These are phyloP conservation scores for Tachypleus tridentatus DNA, from an alignment of 1,140 invertebrate genomes.

Conservation along the genomic window DNA sequence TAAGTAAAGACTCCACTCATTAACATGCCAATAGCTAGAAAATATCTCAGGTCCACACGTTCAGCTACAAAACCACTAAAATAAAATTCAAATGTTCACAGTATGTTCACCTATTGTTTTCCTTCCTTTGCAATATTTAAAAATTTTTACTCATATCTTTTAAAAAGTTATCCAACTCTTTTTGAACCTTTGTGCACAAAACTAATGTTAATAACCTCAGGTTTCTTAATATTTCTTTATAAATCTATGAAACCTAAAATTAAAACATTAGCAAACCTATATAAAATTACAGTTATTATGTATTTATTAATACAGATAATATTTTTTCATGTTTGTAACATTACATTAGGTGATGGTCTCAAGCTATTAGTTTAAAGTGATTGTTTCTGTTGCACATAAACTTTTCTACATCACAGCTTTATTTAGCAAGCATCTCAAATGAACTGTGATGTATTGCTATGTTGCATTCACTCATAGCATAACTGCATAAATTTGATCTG, in stretches of 20 bases:
- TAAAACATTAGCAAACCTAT: neutral
- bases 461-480: too few species aligned
- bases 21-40: slow-evolving; percentile 80
- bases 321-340: too few species aligned
- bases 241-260: neutral
- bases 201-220: neutral
- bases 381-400: too few species aligned
- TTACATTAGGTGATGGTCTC: too few species aligned
- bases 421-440: too few species aligned
- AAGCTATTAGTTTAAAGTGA: too few species aligned
- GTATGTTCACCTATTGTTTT: neutral
- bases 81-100: slow-evolving; percentile 15
- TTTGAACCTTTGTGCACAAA: neutral
- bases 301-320: too few species aligned
- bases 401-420: too few species aligned
- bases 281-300: too few species aligned
- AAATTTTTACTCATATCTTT: neutral
- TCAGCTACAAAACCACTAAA: slow-evolving; percentile 78
- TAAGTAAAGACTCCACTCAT: slow-evolving; percentile 75
- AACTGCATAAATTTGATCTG: too few species aligned
- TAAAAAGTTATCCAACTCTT: neutral
- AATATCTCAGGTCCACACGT: slow-evolving; percentile 78
- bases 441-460: too few species aligned
- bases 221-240: neutral
- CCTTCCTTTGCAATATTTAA: neutral